Percentiles rank a stretch among this genome's conserved stretches.
Conservation (phyloP, 2,888 invertebrate species). For the Cancer borealis region DNA sequence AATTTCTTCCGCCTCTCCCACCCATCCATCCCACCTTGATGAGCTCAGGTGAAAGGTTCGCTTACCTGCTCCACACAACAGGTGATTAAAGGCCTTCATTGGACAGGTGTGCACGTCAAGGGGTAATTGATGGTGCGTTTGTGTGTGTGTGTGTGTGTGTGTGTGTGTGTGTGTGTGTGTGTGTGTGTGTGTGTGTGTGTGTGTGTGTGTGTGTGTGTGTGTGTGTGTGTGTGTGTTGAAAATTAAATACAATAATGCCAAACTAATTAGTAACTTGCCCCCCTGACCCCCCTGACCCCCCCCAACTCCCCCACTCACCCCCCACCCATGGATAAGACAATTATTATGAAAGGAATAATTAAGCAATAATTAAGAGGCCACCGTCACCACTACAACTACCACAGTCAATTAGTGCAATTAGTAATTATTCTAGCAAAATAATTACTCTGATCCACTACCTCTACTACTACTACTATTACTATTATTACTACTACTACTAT, state of each 20-base stretch:
- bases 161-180: slow-evolving; percentile 29
- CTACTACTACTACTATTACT: not conserved
- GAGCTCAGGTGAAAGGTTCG: not conserved
- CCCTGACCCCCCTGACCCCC: too few species aligned
- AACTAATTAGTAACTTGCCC: too few species aligned
- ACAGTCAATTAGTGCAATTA: not conserved
- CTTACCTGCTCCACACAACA: not conserved
- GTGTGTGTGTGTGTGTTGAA: not conserved
- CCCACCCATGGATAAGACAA: too few species aligned
- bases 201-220: not conserved
- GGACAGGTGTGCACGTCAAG: not conserved
- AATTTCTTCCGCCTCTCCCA: not conserved
- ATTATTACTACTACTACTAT: not conserved
- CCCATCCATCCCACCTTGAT: not conserved
- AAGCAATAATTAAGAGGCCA: too few species aligned
- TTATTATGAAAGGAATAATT: too few species aligned
- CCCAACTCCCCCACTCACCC: too few species aligned
- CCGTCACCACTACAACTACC: slow-evolving; percentile 7
- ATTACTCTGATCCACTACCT: not conserved
- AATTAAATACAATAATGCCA: too few species aligned
- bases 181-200: not conserved
- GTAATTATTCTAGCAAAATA: not conserved
- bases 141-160: slow-evolving; percentile 23
- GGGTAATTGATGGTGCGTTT: not conserved
- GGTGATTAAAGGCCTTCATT: not conserved